Evolutionary conservation across 2,888 invertebrate species (phyloP).

Genomic region (Caradrina kadenii): DNA sequence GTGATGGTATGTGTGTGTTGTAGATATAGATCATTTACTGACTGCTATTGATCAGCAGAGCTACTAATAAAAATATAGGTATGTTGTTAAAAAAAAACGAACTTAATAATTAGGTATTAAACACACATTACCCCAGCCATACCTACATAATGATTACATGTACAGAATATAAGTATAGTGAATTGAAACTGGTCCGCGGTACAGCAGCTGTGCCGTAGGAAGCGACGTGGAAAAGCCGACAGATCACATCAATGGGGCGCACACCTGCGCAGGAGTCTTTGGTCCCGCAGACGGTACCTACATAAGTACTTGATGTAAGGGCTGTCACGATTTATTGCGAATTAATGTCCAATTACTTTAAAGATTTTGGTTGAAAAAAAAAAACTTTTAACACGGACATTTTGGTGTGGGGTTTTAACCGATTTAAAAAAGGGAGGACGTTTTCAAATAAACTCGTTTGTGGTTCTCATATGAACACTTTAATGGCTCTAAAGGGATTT

Average conservation of each 20-base stretch:
- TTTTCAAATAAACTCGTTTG: neutral
- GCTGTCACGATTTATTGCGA: constrained; percentile 31
- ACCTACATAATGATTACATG: neutral
- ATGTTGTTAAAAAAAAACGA: no score
- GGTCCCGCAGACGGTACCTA: constrained; percentile 29
- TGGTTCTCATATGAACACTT: neutral
- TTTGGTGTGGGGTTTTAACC: no score
- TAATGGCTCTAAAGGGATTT: no score
- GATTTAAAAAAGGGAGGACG: neutral
- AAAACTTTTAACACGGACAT: neutral
- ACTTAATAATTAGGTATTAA: neutral
- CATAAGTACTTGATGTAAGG: constrained; percentile 40
- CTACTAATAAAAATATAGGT: no score
- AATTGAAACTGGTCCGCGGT: constrained; percentile 40
- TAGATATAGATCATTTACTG: no score
- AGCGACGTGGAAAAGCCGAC: constrained; percentile 63
- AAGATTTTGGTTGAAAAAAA: neutral
- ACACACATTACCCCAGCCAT: neutral
- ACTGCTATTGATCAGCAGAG: no score
- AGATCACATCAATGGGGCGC: constrained; percentile 64
- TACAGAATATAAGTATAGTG: constrained; percentile 1
- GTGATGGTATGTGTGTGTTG: no score
- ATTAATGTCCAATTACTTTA: constrained; percentile 10
- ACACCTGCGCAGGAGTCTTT: constrained; percentile 71
- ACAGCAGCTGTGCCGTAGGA: constrained; percentile 70